A percentile compares a stretch with the other conserved stretches of the same genome.
phyloP scores from a whole-genome alignment of 2,888 invertebrate species.

The Odontocerum albicorne region DNA sequence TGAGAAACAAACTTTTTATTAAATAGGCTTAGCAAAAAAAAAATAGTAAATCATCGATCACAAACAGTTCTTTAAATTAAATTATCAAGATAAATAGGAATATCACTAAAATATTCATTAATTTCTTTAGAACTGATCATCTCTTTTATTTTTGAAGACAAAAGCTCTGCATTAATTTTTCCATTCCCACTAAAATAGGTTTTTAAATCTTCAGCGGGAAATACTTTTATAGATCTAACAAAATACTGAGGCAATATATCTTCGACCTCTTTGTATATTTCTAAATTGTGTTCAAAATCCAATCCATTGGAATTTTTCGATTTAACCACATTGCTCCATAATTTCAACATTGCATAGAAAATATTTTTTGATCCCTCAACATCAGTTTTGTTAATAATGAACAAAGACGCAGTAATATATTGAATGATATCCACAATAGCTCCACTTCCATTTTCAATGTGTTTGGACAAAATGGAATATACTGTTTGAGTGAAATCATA shows the following conservation, averaged over 20 bases:
- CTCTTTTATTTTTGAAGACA: slow-evolving; percentile 20
- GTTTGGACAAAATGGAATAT: slow-evolving; percentile 19
- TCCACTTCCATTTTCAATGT: slow-evolving; percentile 5
- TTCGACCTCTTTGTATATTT: background rate
- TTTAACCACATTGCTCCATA: slow-evolving; percentile 11
- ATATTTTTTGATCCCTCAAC: slow-evolving; percentile 20
- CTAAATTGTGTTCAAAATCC: background rate
- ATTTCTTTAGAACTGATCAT: slow-evolving; percentile 15
- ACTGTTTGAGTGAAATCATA: slow-evolving; percentile 15
- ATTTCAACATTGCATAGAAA: slow-evolving; percentile 8
- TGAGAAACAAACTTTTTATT: too few relatives aligned
- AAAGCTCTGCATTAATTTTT: background rate
- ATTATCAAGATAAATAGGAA: background rate
- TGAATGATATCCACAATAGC: slow-evolving; percentile 26
- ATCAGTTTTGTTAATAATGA: background rate
- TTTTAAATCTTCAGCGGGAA: slow-evolving; percentile 14
- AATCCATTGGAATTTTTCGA: background rate
- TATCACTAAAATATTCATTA: slow-evolving; percentile 19
- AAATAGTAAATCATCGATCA: too few relatives aligned
- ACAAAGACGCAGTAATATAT: slow-evolving; percentile 15
- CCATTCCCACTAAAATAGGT: slow-evolving; percentile 2
- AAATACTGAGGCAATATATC: slow-evolving; percentile 27
- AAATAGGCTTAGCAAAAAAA: too few relatives aligned
- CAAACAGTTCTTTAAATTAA: too few relatives aligned
- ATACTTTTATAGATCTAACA: slow-evolving; percentile 20